phyloP scores from a whole-genome alignment of 92 coral and sea anemone genomes.

The Nematostella vectensis region DNA sequence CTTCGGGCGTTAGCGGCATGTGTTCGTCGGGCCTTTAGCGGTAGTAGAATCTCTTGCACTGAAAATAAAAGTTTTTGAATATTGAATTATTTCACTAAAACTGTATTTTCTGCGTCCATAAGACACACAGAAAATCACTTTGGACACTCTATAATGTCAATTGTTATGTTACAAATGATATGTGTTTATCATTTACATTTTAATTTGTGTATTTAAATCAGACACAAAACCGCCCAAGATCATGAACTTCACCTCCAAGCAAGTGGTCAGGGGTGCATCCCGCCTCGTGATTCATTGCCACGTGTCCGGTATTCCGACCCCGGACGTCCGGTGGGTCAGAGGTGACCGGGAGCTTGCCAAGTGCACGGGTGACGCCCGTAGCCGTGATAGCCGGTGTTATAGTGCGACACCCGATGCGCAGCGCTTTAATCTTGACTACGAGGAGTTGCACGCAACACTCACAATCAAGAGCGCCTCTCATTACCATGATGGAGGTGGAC shows the following conservation, averaged over 20 bases:
- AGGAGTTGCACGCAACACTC: slow-evolving; percentile 35
- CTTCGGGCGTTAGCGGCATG: too few species aligned
- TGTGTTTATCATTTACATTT: too few species aligned
- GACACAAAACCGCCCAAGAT: slow-evolving; percentile 48
- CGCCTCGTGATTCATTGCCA: slow-evolving; percentile 46
- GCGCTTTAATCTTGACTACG: slow-evolving; percentile 14
- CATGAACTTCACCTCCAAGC: slow-evolving; percentile 17
- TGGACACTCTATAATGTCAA: too few species aligned
- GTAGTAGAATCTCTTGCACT: too few species aligned
- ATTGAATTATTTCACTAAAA: too few species aligned
- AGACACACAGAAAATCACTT: too few species aligned
- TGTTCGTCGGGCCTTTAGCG: too few species aligned
- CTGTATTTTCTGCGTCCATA: too few species aligned
- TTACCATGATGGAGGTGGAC: slow-evolving; percentile 50
- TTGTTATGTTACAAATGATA: too few species aligned
- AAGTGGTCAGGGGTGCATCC: slow-evolving; percentile 40
- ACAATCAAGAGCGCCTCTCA: slow-evolving; percentile 43
- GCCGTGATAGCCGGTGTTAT: slow-evolving; percentile 2
- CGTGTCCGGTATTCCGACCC: slow-evolving; percentile 36
- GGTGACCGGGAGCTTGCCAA: slow-evolving; percentile 38
- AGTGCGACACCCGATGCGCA: background rate
- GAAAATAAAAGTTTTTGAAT: too few species aligned
- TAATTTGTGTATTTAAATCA: too few species aligned
- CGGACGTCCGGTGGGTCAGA: slow-evolving; percentile 60
- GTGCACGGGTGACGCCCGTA: slow-evolving; percentile 41